Conservation (phyloP, 2,113 vertebrate genomes). For the Ammodramus savannarum region DNA sequence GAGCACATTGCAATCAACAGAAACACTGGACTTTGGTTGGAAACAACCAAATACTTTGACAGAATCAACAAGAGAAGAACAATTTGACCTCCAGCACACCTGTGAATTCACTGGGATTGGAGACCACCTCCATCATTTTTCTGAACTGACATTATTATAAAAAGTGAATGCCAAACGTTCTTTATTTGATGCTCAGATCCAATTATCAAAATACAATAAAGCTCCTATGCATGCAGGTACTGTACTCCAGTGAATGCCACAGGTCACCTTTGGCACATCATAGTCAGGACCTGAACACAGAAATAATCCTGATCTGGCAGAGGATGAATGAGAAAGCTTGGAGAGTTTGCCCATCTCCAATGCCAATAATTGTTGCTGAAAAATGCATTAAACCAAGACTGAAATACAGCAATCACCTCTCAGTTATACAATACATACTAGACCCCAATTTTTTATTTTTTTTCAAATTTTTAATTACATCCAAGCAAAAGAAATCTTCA, state of each 20-base stretch:
- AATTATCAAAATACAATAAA: neutral
- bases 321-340: neutral
- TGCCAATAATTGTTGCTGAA: neutral
- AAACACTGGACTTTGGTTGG: neutral
- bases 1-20: accelerated
- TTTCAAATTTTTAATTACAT: neutral
- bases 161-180: neutral
- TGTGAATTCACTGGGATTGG: neutral
- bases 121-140: neutral
- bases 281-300: neutral
- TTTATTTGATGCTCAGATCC: neutral
- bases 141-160: neutral
- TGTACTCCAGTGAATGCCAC: neutral
- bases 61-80: neutral
- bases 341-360: neutral
- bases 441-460: neutral
- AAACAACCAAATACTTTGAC: neutral
- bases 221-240: neutral
- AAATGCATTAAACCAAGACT: neutral
- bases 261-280: slow-evolving; percentile 44
- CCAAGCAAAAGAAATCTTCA: neutral
- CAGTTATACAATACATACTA: neutral
- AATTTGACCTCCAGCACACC: neutral
- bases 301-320: neutral
- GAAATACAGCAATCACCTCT: neutral